Evolutionary conservation across 2,797 vertebrate species (phyloP), one percentile per base, ranked within the genome.

Genomic region (Siniperca undulata): DNA sequence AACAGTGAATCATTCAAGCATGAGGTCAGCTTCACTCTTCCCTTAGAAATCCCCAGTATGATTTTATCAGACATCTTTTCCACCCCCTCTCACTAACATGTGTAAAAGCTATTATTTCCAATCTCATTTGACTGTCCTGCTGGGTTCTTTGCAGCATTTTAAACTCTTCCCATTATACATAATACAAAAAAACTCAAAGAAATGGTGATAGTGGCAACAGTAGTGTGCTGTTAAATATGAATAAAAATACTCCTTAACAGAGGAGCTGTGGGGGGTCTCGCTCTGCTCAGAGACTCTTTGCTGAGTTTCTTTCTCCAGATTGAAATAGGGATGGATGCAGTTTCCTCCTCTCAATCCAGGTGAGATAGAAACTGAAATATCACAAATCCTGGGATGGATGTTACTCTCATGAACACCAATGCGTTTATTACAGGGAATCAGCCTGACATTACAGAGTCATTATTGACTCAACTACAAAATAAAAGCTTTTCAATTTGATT

Each of bases 11-110:
- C 65, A 84, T 52, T 77, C 12, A 22, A 52, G 36, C 65, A 84
- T 83, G 74, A 86, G 82, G 85, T 87, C 85, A 89, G 66, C 34
- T 56, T 68, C 40, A 46, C 62, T 68, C 46, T 52, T 56, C n/a
- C 68, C 71, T 53, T 19, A 70, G 48, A 89, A 86, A 82, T 67
- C 27, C 59, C 55, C 56, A 17, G 34, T 38, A 68, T 77, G 75
- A 90, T 75, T 84, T 87, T 77, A 90, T 90, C 89, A 78, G 65
- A 86, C 83, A 69, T 84, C 46, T 81, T 77, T 80, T 74, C 81
- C 71, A 70, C 30, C 48, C 74, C 67, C 30, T 55, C 44, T 71
- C 27, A 38, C 82, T 71, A 67, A 84, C 77, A 52, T 69, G 56
- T 42, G 44, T 66, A 55, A 77, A 78, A 74, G 74, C 68, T 67